Evolutionary conservation across 2,797 vertebrate species (phyloP), one percentile per base, ranked within the genome.

Genomic region (Artibeus jamaicensis): DNA sequence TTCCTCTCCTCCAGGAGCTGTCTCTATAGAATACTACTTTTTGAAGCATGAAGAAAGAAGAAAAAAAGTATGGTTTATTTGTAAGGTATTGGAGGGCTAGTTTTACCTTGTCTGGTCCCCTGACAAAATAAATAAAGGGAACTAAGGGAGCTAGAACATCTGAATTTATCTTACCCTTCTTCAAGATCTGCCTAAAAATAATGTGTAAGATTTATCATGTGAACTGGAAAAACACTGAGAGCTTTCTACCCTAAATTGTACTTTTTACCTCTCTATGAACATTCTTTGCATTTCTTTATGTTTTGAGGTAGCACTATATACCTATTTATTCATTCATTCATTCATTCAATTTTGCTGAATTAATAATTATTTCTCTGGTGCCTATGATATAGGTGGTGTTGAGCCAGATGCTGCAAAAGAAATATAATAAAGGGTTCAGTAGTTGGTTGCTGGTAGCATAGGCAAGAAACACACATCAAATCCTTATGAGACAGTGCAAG

Each of bases 11-110:
- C 46, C 39, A 81, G 42, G 77, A 95, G 67, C 42, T 76, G n/a
- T 87, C 89, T 92, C 46, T 91, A 14, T 73, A 94, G 85, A 89
- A 77, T 62, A 84, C 39, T 50, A n/a, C 55, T 81, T 86, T 97
- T 93, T 93, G 48, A 96, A 96, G 86, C 29, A 78, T 83, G 88
- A 87, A 76, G 32, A 22, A 50, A 67, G 67, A 32, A 37, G 26
- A 12, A 57, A 76, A 34, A 34, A 94, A 89, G 11, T 22, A 10
- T 89, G 78, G 15, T 67, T 96, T 85, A 86, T 87, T 87, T 82
- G 71, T 39, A 94, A 94, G 59, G 44, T 57, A 16, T 81, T 19
- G 2, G 86, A 87, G 68, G 76, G 53, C 90, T 77, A 59, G 39
- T 44, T 92, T 93, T 34, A 62, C 50, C 70, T 91, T 16, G 5